These are phyloP conservation scores for Saxidomus purpurata DNA, from an alignment of 1,140 invertebrate species.

Conservation along the genomic window DNA sequence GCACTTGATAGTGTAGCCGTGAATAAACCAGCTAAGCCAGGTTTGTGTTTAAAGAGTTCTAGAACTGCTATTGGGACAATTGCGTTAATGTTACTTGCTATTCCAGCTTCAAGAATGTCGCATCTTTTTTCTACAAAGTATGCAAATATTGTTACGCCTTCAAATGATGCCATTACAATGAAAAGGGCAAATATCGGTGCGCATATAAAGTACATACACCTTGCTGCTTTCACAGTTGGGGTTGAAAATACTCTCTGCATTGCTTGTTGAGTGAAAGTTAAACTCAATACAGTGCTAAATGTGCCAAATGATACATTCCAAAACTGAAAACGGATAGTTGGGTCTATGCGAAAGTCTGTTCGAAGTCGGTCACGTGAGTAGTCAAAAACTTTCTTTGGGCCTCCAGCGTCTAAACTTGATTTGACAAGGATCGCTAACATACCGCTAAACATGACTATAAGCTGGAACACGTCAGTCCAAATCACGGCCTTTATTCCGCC, in stretches of 20 bases:
- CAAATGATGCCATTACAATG: not conserved
- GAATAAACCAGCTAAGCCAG: constrained; percentile 46
- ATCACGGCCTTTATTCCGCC: constrained; percentile 56
- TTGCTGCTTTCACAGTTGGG: not conserved
- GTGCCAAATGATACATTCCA: constrained; percentile 24
- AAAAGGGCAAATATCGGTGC: not conserved
- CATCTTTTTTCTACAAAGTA: constrained; percentile 22
- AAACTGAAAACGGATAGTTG: constrained; percentile 16
- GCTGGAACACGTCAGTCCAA: constrained; percentile 52
- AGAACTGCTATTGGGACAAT: constrained; percentile 39
- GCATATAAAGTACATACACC: constrained; percentile 4
- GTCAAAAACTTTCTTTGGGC: not conserved
- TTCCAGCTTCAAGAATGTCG: constrained; percentile 21
- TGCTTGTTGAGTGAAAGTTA: constrained; percentile 25
- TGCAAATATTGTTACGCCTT: constrained; percentile 18
- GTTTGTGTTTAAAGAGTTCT: constrained; percentile 19
- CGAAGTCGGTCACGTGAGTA: not conserved
- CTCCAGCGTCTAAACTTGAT: constrained; percentile 6
- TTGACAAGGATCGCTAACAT: constrained; percentile 1
- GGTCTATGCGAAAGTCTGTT: constrained; percentile 32
- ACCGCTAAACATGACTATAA: constrained; percentile 16
- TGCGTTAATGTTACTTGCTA: constrained; percentile 33
- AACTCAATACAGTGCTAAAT: not conserved
- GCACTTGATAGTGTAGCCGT: constrained; percentile 47
- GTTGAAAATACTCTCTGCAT: constrained; percentile 42